Evolutionary conservation across 1,140 invertebrate genomes (phyloP), one percentile per base, ranked within the genome.

Genomic region (Ceratoteleas bidentatus): DNA sequence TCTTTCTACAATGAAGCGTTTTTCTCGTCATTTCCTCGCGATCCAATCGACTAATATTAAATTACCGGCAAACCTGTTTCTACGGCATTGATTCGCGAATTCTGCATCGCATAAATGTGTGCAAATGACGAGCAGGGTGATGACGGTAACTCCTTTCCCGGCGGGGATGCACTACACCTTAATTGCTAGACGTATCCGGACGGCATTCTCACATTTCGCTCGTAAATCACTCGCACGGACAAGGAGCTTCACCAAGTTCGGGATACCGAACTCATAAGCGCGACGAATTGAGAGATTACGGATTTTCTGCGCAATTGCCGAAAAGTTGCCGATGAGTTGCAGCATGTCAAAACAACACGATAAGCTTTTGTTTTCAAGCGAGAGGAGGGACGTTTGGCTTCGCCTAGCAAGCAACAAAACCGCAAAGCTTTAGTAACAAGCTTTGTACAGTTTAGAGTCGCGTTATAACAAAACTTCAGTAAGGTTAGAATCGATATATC

Each of bases 101-200:
- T 57, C 50, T 74, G 62, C 69, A 74, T 80, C 64, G 16, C 16
- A 40, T 50, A 45, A 50, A 56, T 68, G 50, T 68, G 50, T 47
- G 34, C 16, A 64, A 62, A 69, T 64, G 9, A 10, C 49, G 32
- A 66, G 61, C 10, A 72, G 52, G 15, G 50, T 73, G 70, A 78
- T 66, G 75, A 64, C 61, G 43, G 43, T 79, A 72, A 61, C 56
- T 72, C 76, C 68, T 68, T 72, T 73, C 36, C 40, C 40, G 76
- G 61, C 54, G 50, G 57, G 49, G 76, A 73, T 79, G 69, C 45
- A 43, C 62, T 72, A 50, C 61, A 52, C 76, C 73, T 72, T 79
- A 79, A 79, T 79, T 79, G 76, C 76, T 68, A 62, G 61, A 79
- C n/a, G 40, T 65, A 79, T 79, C 56, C 24, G 4, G 52, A 57